These are phyloP conservation scores for Nipponia nippon DNA, from an alignment of 2,113 vertebrate species.

Conservation along the genomic window DNA sequence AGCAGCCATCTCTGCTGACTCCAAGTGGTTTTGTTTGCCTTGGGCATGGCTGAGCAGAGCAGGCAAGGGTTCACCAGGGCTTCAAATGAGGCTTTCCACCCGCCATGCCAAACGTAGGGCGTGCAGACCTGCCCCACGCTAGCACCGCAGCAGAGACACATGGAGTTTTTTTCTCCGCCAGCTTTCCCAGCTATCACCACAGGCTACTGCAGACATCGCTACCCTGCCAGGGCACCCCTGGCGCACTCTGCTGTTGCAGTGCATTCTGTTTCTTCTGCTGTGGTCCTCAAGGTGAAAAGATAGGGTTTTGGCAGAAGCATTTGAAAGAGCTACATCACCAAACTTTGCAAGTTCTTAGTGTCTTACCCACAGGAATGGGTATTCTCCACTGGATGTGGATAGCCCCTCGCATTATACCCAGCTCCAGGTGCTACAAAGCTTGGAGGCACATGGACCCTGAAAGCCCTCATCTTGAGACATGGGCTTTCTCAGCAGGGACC, in stretches of 20 bases:
- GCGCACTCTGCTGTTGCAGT: background rate
- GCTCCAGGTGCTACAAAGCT: background rate
- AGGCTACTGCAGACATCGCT: background rate
- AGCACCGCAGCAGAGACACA: background rate
- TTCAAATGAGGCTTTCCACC: background rate
- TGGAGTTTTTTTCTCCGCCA: background rate
- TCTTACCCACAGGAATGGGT: background rate
- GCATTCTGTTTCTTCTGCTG: background rate
- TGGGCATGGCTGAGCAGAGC: background rate
- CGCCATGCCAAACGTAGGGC: fast-evolving
- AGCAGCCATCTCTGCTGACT: background rate
- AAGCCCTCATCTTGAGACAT: background rate
- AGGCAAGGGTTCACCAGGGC: background rate
- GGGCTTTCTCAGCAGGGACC: background rate
- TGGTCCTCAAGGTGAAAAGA: background rate
- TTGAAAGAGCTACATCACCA: background rate
- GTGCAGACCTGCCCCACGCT: background rate
- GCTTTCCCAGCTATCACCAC: background rate
- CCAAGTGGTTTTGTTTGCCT: background rate
- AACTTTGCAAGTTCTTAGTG: background rate
- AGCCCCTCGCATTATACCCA: background rate
- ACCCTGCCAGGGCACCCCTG: background rate
- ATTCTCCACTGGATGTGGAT: background rate
- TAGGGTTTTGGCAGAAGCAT: background rate
- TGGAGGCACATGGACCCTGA: background rate